Evolutionary conservation across 2,888 invertebrate species (phyloP), one percentile per base, ranked within the genome.

Genomic region (Tortrix viridana): DNA sequence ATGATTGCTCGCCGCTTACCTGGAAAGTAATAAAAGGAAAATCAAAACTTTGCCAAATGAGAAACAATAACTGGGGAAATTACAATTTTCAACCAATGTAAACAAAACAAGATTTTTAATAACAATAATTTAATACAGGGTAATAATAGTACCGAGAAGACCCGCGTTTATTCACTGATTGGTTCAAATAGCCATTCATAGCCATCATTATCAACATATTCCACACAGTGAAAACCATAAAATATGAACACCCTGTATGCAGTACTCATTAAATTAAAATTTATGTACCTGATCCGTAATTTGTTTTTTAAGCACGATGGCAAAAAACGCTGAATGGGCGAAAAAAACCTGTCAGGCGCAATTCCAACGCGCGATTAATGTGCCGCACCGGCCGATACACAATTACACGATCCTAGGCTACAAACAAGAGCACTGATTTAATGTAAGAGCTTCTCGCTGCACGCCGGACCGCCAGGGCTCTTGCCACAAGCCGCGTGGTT

Each of bases 1-100:
- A 65, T 57, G 53, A 38, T 49, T 62, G 54, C 19, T 43, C 66
- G 23, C 61, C 55, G 37, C 69, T 69, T 23, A 74, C 72, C 80
- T 81, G 74, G 59, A 62, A 59, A 52, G 20, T 37, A 63, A 52
- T 58, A 46, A 67, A 68, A 69, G 9, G 23, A 65, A 50, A 66
- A 59, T 49, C 48, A 48, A 20, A 46, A 26, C n/a, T 20, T 22
- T 41, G n/a, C 32, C 14, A 9, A 37, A 37, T 19, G 14, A 19
- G 19, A 44, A 44, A 44, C 18, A 44, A 16, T 19, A 18, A 44
- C 12, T 19, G 19, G 9, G 32, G 12, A 32, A 12, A 32, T 32
- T 32, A 32, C 3, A 12, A 32, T 32, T 32, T 22, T 12, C 32
- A 32, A 32, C 12, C 32, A 32, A 32, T 32, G 12, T 32, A 32